Evolutionary conservation across 2,888 invertebrate genomes (phyloP).

Genomic region (Macrosoma leucophasiata): DNA sequence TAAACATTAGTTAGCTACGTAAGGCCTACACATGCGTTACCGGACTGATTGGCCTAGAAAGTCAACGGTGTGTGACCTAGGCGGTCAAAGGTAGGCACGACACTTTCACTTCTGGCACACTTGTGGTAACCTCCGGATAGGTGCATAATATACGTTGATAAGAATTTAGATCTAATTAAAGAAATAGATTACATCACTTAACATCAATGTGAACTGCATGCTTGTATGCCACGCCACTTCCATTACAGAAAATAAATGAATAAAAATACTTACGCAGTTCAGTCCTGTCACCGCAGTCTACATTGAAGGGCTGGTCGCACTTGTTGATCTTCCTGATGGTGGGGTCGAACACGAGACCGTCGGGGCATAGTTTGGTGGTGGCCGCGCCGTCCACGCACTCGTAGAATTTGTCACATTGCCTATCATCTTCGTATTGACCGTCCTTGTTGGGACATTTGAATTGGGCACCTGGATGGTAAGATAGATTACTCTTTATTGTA

Average conservation of each 20-base stretch:
- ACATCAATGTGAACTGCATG: no score
- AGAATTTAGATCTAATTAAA: no score
- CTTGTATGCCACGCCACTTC: no score
- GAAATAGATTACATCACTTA: no score
- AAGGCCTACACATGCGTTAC: no score
- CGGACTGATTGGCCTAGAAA: constrained; percentile 56
- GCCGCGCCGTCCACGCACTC: constrained; percentile 84
- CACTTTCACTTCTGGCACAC: constrained; percentile 56
- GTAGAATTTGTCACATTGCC: constrained; percentile 92
- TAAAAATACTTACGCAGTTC: constrained; percentile 85
- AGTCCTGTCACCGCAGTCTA: constrained; percentile 91
- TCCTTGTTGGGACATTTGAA: constrained; percentile 87
- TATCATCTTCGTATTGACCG: constrained; percentile 86
- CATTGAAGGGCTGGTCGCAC: constrained; percentile 94
- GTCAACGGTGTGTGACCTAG: constrained; percentile 46
- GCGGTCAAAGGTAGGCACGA: constrained; percentile 58
- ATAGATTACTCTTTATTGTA: no score
- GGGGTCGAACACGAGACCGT: constrained; percentile 92
- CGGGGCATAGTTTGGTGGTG: constrained; percentile 87
- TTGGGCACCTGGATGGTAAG: constrained; percentile 66
- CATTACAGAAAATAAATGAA: no score
- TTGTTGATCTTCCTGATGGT: constrained; percentile 90
- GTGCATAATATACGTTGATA: no score
- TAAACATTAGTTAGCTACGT: no score
- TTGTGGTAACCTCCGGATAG: constrained; percentile 33